Evolutionary conservation across 2,888 invertebrate species (phyloP).

Genomic region (Emesis furor): DNA sequence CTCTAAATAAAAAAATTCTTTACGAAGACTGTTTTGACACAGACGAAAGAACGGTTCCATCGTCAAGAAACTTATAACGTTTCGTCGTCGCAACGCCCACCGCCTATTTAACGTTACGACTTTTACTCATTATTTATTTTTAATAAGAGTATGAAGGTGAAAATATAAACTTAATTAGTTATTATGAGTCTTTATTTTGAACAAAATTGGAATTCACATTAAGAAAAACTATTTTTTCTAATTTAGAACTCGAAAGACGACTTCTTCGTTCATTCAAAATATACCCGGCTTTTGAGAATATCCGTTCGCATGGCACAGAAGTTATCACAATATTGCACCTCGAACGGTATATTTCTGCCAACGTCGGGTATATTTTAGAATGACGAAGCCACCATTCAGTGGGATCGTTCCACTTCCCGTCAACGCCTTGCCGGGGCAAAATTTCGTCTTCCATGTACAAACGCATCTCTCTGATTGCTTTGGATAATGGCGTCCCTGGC

Average conservation of each 20-base stretch:
- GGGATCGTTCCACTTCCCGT: constrained; percentile 40
- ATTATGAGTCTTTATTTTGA: constrained; percentile 1
- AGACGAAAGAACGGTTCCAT: too few relatives aligned
- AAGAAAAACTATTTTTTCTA: constrained; percentile 57
- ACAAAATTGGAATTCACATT: constrained; percentile 33
- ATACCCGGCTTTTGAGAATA: constrained; percentile 59
- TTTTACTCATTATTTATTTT: too few relatives aligned
- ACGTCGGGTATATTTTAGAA: constrained; percentile 34
- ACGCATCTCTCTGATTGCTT: constrained; percentile 27
- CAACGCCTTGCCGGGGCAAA: constrained; percentile 22
- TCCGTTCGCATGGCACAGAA: constrained; percentile 55
- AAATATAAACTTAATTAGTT: too few relatives aligned
- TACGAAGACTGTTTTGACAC: too few relatives aligned
- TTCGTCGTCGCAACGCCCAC: too few relatives aligned
- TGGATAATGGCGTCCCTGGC: constrained; percentile 32
- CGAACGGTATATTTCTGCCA: constrained; percentile 31
- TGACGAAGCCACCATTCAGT: constrained; percentile 41
- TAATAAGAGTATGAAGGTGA: too few relatives aligned
- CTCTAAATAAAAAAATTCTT: too few relatives aligned
- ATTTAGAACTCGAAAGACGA: constrained; percentile 48
- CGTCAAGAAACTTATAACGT: too few relatives aligned
- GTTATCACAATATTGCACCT: constrained; percentile 22
- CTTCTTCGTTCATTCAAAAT: constrained; percentile 54
- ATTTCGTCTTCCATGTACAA: constrained; percentile 18
- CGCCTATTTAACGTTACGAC: too few relatives aligned